Base-by-base conservation (phyloP, 53 echinoderm and acorn worm genomes). In the Holothuria leucospilota region DNA sequence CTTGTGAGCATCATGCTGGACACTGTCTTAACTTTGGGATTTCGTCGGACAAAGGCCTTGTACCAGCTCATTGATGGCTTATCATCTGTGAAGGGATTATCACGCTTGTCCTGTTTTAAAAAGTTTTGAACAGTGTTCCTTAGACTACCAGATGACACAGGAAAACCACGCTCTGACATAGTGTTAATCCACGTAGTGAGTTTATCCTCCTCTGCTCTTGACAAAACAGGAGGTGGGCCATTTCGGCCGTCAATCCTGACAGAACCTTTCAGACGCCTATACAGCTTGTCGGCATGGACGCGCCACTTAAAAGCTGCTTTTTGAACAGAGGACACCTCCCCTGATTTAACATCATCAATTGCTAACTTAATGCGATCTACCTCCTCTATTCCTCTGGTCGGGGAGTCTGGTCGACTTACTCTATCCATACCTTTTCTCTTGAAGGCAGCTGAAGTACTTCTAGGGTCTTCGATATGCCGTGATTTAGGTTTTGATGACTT, bases 11-110 rank as follows among this genome's bases (percentile, higher is more conserved):
- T 29, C 82, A 67, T 87, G 29, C 84, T 83, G 16, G 84, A 65
- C 77, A 78, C 67, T 30, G 71, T 63, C 83, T 73, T 82, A 14
- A 91, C 83, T 60, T 87, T 83, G 26, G 83, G 84, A 51, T 91
- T 74, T 20, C 91, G 82, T 34, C 77, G 84, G 27, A 91, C 38
- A 68, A 91, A 91, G n/a, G 84, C 87, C 60, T 91, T 83, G 61
- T 91, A 87, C 91, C 91, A 91, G 72, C 87, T 82, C 62, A 87
- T 83, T 4, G 91, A 91, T 18, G 91, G 91, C 65, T 87, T 86
- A 39, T 84, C 91, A 62, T 91, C 87, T 11, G 87, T 84, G 61
- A 91, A 91, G 15, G 87, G 91, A 77, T 84, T 91, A 41, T 87
- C 71, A 25, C 84, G 65, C 63, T 83, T 83, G 61, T 91, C 91